These are phyloP conservation scores for Phyllostomus hastatus DNA, from an alignment of 2,113 vertebrate species.

Conservation along the genomic window DNA sequence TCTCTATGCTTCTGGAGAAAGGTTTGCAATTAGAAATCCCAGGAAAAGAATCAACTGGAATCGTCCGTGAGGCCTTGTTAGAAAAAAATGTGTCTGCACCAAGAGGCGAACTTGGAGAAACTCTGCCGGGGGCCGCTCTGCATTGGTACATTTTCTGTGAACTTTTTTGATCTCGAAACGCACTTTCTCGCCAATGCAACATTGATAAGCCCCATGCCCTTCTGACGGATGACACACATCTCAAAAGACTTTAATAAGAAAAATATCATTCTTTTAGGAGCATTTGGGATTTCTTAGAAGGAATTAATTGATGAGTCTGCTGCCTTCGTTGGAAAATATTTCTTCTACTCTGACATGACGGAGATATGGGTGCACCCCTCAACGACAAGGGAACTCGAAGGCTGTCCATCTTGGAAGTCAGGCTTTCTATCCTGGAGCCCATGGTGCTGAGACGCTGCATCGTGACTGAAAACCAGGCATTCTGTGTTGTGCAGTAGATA, in stretches of 20 bases:
- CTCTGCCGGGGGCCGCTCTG: neutral
- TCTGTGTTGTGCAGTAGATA: neutral
- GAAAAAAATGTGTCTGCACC: neutral
- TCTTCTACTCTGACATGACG: neutral
- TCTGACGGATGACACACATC: constrained; percentile 46
- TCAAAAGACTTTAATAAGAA: constrained; percentile 62
- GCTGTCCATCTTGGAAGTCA: neutral
- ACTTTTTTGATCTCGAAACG: constrained; percentile 53
- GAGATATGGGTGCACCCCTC: neutral
- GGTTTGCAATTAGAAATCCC: neutral
- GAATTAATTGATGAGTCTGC: constrained; percentile 67
- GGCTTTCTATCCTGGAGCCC: neutral
- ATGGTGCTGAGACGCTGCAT: neutral
- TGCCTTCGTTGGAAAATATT: neutral
- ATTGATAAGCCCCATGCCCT: constrained; percentile 56
- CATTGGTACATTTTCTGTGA: neutral
- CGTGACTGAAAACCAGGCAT: neutral
- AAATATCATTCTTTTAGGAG: constrained; percentile 63
- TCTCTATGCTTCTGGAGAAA: neutral
- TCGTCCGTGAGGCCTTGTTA: neutral
- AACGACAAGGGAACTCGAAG: neutral
- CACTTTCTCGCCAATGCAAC: constrained; percentile 53
- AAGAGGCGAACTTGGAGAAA: neutral
- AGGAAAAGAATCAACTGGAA: neutral
- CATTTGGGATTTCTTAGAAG: constrained; percentile 59